Evolutionary conservation across 2,797 vertebrate species (phyloP).

Genomic region (Sebastes trivittatus): DNA sequence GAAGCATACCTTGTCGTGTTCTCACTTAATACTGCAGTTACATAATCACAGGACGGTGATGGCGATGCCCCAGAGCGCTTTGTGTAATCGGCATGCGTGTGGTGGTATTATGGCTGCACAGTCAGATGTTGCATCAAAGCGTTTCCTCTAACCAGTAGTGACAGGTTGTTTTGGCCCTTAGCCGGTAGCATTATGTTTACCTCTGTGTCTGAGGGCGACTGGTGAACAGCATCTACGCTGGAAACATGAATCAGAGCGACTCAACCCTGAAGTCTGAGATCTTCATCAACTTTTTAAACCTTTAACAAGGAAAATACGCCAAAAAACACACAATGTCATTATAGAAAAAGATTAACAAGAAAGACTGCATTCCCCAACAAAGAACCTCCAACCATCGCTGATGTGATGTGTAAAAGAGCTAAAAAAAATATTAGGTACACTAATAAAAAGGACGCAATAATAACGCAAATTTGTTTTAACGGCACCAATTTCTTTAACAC

Average conservation of each 20-base stretch:
- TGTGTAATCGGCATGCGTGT: background rate
- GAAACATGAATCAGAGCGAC: background rate
- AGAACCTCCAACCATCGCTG: background rate
- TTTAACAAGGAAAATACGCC: background rate
- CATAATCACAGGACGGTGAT: background rate
- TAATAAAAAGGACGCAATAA: no score
- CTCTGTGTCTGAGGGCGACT: background rate
- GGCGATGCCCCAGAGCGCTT: background rate
- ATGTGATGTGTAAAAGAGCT: background rate
- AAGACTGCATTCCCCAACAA: background rate
- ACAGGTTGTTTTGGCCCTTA: constrained; percentile 22
- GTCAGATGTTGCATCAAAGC: constrained; percentile 17
- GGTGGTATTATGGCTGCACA: background rate
- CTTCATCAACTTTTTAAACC: background rate
- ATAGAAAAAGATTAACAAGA: background rate
- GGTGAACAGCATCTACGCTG: background rate
- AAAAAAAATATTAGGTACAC: no score
- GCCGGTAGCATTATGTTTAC: background rate
- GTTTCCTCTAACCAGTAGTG: constrained; percentile 20
- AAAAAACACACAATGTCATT: background rate
- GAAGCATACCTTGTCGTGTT: background rate
- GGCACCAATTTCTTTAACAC: accelerated
- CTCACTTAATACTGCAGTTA: background rate
- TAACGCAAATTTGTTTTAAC: accelerated
- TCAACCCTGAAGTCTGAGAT: background rate